A percentile compares a stretch with the other conserved stretches of the same genome.
These are phyloP conservation scores for Drosophila recens DNA, from an alignment of 2,888 invertebrate genomes.

Conservation along the genomic window DNA sequence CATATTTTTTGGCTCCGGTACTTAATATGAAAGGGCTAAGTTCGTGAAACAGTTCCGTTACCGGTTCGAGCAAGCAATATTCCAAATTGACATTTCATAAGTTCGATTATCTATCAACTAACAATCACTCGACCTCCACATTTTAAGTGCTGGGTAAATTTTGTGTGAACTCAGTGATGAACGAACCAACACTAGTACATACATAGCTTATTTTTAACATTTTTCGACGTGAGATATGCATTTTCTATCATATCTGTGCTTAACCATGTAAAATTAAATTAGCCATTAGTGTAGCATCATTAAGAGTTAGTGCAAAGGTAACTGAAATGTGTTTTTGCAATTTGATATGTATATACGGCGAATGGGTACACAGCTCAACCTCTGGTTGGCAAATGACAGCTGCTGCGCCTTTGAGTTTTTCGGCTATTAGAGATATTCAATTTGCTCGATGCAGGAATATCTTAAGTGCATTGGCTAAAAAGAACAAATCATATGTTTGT, in stretches of 20 bases:
- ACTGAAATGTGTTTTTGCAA: conserved; percentile 29
- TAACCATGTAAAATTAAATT: conserved; percentile 76
- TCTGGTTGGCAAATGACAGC: conserved; percentile 60
- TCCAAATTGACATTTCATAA: conserved; percentile 2
- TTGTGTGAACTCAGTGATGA: conserved; percentile 27
- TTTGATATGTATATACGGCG: conserved; percentile 7
- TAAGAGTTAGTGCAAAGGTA: conserved; percentile 74
- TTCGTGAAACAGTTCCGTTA: too few species aligned
- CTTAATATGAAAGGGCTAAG: too few species aligned
- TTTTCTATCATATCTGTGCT: conserved; percentile 76
- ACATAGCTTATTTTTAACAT: conserved; percentile 75
- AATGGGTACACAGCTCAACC: conserved; percentile 44
- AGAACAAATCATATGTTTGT: conserved; percentile 18
- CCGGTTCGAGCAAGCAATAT: too few species aligned
- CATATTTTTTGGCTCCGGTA: too few species aligned
- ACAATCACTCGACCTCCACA: conserved; percentile 36
- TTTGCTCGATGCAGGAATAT: conserved; percentile 34
- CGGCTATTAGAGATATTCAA: conserved; percentile 37
- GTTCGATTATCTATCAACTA: background rate
- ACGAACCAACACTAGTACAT: conserved; percentile 61
- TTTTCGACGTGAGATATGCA: conserved; percentile 76
- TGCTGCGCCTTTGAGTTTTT: conserved; percentile 61
- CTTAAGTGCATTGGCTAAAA: conserved; percentile 26
- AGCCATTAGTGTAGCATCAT: conserved; percentile 69
- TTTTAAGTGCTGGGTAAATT: conserved; percentile 37